Conservation (phyloP, 2,888 invertebrate genomes). For the Glaucopsyche alexis region DNA sequence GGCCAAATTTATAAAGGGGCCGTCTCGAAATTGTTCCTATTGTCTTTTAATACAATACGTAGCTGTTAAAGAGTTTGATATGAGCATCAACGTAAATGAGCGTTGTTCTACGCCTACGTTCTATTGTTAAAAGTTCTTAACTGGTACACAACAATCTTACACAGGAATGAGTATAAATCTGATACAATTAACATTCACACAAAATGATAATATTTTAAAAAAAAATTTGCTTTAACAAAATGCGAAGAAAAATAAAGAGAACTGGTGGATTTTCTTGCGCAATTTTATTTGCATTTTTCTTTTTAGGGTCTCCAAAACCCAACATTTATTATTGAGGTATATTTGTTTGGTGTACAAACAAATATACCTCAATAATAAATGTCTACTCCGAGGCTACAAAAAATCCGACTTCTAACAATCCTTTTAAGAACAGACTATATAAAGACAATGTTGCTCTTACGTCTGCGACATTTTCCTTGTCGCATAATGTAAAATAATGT, state of each 20-base stretch:
- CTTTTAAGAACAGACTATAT: slow-evolving; percentile 13
- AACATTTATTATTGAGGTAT: no score
- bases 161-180: not conserved
- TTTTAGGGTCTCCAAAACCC: slow-evolving; percentile 1
- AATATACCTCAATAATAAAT: slow-evolving; percentile 16
- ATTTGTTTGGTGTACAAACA: no score
- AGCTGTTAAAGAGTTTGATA: slow-evolving; percentile 3
- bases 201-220: not conserved
- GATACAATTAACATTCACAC: not conserved
- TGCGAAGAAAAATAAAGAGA: not conserved
- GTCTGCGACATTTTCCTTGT: not conserved
- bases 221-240: not conserved
- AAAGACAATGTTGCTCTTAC: slow-evolving; percentile 8
- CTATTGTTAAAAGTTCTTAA: slow-evolving; percentile 7
- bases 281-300: not conserved
- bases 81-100: not conserved
- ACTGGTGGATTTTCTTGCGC: not conserved
- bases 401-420: slow-evolving; percentile 12
- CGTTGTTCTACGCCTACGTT: not conserved
- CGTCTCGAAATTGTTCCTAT: not conserved
- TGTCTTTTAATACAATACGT: slow-evolving; percentile 14
- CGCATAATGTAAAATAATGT: not conserved
- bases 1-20: not conserved
- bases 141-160: slow-evolving; percentile 5
- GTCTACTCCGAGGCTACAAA: not conserved